These are phyloP conservation scores for Zenarchopterus dispar DNA, from an alignment of 2,797 vertebrate species.

Conservation along the genomic window DNA sequence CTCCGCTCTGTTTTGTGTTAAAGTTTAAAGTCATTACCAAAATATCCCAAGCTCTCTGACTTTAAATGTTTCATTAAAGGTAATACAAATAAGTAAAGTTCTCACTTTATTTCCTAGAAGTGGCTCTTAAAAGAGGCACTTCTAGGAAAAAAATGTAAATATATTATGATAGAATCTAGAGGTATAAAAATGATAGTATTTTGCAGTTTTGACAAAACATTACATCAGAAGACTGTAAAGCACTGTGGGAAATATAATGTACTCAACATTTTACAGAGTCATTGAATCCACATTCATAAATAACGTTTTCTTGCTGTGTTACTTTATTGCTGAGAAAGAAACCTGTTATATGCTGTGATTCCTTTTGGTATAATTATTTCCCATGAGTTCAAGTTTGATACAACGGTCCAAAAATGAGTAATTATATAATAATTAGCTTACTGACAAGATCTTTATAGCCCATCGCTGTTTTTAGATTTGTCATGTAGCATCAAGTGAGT, in stretches of 20 bases:
- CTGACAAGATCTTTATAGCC: constrained; percentile 31
- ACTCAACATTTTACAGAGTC: too few relatives aligned
- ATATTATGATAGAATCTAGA: too few relatives aligned
- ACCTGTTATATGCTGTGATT: constrained; percentile 7
- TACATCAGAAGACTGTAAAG: too few relatives aligned
- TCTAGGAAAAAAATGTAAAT: too few relatives aligned
- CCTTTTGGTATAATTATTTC: constrained; percentile 21
- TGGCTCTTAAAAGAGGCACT: too few relatives aligned
- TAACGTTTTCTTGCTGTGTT: too few relatives aligned
- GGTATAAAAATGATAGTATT: too few relatives aligned
- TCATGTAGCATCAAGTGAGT: constrained; percentile 39
- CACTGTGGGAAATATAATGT: too few relatives aligned
- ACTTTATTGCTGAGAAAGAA: constrained; percentile 15
- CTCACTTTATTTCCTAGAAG: too few relatives aligned
- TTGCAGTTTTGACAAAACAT: too few relatives aligned
- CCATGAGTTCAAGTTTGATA: constrained; percentile 16
- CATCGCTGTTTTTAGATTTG: constrained; percentile 23
- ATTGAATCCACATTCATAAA: too few relatives aligned
- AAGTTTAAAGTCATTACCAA: constrained; percentile 10
- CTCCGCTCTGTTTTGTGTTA: constrained; percentile 8
- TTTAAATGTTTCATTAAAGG: neutral
- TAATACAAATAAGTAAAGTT: too few relatives aligned
- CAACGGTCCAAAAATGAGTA: constrained; percentile 27
- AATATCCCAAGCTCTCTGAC: constrained; percentile 1
- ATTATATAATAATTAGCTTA: constrained; percentile 43